Base-by-base conservation (phyloP, 2,797 vertebrate species). In the Mallotus villosus region DNA sequence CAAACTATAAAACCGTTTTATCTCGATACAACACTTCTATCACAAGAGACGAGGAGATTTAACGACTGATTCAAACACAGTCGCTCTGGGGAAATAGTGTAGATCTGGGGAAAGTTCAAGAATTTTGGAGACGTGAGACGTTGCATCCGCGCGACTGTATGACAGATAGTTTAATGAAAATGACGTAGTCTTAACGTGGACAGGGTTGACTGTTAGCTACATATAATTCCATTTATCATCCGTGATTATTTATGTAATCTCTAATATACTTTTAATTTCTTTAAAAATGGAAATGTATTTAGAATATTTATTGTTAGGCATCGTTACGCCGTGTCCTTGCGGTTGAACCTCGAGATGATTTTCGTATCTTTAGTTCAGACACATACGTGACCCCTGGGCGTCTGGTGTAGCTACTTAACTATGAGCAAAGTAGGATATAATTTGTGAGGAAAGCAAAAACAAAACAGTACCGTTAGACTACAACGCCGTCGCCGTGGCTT, bases 1-100 rank as follows among this genome's bases (percentile, higher is more conserved):
- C 86, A 79, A 82, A 91, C 85, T 77, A 51, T 79, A 80, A 85
- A 80, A 80, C 78, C 76, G 73, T 81, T 81, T 80, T 77, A 82
- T 78, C 81, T 77, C 70, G 66, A 72, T 69, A 79, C 79, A 67
- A 77, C 76, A 78, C 59, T 74, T 79, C 67, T 75, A 79, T 71
- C 77, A 70, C 78, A 72, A 70, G 67, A 49, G 67, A 81, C 75
- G 82, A 63, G 71, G 67, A 71, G 67, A 78, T 85, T 81, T 74
- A 79, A 72, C 74, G 77, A 73, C 70, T 74, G 63, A 74, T 77
- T 73, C 69, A 69, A 81, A 63, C 69, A 72, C 49, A 57, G 69
- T 68, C 70, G 74, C 72, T 78, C 64, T 68, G 71, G 77, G 84
- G 75, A 80, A 79, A 79, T 76, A 62, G 72, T 71, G 55, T 53